Evolutionary conservation across 2,797 vertebrate species (phyloP).

Genomic region (Pampus argenteus): DNA sequence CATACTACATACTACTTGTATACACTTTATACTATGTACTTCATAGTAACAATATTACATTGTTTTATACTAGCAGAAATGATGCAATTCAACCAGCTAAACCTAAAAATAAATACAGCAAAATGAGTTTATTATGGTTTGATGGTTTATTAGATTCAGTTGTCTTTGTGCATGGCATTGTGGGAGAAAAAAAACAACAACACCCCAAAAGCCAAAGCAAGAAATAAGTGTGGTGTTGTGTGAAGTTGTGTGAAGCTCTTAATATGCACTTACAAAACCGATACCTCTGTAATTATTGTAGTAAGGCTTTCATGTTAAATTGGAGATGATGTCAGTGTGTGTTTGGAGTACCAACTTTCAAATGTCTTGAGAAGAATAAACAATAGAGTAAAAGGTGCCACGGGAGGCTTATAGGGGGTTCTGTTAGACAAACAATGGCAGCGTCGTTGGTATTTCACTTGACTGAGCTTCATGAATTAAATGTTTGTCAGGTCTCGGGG

Average conservation of each 20-base stretch:
- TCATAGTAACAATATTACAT: neutral
- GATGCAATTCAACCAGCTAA: neutral
- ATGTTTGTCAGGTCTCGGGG: conserved; percentile 71
- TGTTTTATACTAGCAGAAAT: neutral
- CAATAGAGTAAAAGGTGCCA: conserved; percentile 60
- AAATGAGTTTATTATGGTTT: too few relatives aligned
- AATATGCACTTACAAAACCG: conserved; percentile 53
- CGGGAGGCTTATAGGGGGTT: conserved; percentile 51
- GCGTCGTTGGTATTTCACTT: conserved; percentile 65
- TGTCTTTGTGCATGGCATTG: too few relatives aligned
- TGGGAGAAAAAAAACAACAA: too few relatives aligned
- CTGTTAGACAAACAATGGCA: conserved; percentile 67
- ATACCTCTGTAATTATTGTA: conserved; percentile 68
- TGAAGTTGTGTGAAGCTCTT: conserved; percentile 58
- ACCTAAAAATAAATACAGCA: too few relatives aligned
- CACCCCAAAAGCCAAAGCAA: too few relatives aligned
- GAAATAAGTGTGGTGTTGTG: too few relatives aligned
- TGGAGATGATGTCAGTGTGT: conserved; percentile 61
- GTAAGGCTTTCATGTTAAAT: conserved; percentile 65
- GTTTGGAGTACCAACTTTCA: conserved; percentile 48
- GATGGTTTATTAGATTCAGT: too few relatives aligned
- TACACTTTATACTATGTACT: neutral
- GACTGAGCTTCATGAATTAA: conserved; percentile 68
- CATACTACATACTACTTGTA: neutral
- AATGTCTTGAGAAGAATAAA: conserved; percentile 71